Conservation (phyloP, 1,140 invertebrate species). For the Potamilus streckersoni region DNA sequence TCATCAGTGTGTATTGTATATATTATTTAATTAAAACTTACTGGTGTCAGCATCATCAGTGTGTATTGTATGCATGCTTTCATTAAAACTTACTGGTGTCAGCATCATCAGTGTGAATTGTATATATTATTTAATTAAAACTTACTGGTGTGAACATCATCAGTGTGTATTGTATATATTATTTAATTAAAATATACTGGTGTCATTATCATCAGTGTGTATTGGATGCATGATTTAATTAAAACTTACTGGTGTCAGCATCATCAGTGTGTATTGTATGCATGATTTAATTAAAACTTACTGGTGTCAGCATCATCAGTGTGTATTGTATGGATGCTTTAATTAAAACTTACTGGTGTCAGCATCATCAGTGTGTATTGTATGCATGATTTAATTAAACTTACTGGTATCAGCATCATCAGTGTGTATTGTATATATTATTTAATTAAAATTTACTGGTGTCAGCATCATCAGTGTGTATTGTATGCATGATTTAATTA, state of each 20-base stretch:
- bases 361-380: slow-evolving; percentile 82
- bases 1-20: slow-evolving; percentile 77
- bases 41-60: slow-evolving; percentile 77
- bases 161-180: slow-evolving; percentile 74
- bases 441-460: slow-evolving; percentile 37
- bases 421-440: slow-evolving; percentile 74
- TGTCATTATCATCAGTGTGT: slow-evolving; percentile 82
- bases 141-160: slow-evolving; percentile 74
- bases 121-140: no score
- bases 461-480: slow-evolving; percentile 84
- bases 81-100: slow-evolving; percentile 55
- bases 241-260: slow-evolving; percentile 71
- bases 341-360: slow-evolving; percentile 55
- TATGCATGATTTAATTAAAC: no score
- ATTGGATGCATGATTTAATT: slow-evolving; percentile 48
- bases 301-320: slow-evolving; percentile 77
- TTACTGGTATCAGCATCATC: slow-evolving; percentile 74
- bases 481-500: no score
- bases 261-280: slow-evolving; percentile 77
- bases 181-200: slow-evolving; percentile 36
- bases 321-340: slow-evolving; percentile 72
- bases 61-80: slow-evolving; percentile 72
- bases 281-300: slow-evolving; percentile 14
- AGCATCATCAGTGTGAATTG: slow-evolving; percentile 78
- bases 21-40: slow-evolving; percentile 14